A percentile compares a stretch with the other conserved stretches of the same genome.
phyloP scores from a whole-genome alignment of 1,140 invertebrate species.

The Olivierus martensii region DNA sequence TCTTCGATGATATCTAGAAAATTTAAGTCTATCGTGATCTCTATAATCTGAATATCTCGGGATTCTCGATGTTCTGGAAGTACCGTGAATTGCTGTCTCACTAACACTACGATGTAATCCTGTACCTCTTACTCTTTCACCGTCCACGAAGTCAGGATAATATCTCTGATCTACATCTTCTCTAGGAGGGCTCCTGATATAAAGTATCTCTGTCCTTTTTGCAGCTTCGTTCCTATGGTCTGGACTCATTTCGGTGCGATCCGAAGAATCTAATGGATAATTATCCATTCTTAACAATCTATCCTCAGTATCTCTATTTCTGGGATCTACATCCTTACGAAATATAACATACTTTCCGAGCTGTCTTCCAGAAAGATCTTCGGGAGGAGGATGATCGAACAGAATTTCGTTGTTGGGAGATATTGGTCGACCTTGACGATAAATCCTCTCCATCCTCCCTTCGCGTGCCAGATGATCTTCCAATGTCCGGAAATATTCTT shows the following conservation, averaged over 20 bases:
- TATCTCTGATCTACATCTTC: conserved; percentile 11
- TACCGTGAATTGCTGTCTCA: conserved; percentile 6
- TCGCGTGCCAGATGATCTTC: background rate
- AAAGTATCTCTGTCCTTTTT: conserved; percentile 12
- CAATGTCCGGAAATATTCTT: no score
- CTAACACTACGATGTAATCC: conserved; percentile 11
- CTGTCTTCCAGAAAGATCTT: background rate
- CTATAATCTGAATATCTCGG: background rate
- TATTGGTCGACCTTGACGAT: conserved; percentile 6
- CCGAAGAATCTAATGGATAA: no score
- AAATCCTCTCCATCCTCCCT: conserved; percentile 7
- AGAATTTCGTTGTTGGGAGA: conserved; percentile 5
- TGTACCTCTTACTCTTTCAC: conserved; percentile 1
- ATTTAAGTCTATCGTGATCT: background rate
- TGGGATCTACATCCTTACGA: conserved; percentile 9
- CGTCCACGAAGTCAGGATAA: background rate
- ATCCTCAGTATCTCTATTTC: conserved; percentile 2
- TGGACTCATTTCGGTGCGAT: no score
- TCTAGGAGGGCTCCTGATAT: conserved; percentile 11
- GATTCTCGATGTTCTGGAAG: background rate
- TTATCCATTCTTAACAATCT: no score
- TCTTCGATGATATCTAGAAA: conserved; percentile 8
- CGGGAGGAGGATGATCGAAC: background rate
- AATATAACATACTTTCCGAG: conserved; percentile 12
- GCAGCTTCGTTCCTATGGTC: background rate